Percentiles rank a stretch among this genome's conserved stretches.
These are phyloP conservation scores for Coilia nasus DNA, from an alignment of 2,797 vertebrate genomes.

Conservation along the genomic window DNA sequence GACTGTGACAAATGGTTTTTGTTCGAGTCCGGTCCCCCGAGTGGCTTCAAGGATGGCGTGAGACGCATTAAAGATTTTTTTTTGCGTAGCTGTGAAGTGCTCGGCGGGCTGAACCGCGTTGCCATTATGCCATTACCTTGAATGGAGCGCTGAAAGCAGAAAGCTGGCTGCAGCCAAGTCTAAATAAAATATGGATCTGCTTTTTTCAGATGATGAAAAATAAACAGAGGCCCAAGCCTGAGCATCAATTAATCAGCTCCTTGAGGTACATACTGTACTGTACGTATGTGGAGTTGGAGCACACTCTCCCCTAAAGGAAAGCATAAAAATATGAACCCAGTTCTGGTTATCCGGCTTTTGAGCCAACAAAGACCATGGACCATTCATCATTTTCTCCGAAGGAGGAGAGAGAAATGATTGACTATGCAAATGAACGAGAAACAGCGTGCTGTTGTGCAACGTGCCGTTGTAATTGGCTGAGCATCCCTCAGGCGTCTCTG, in stretches of 20 bases:
- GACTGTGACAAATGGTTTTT: not conserved
- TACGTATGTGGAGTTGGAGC: not conserved
- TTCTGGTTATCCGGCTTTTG: not conserved
- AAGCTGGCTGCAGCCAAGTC: not conserved
- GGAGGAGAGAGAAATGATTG: conserved; percentile 5
- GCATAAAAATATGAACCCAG: not conserved
- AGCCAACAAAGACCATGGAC: not conserved
- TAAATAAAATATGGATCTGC: not conserved
- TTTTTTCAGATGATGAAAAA: conserved; percentile 1
- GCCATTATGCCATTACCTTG: conserved; percentile 4
- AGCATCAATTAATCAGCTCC: conserved; percentile 3
- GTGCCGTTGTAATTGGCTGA: not conserved
- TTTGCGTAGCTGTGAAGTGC: not conserved
- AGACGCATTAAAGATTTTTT: not conserved
- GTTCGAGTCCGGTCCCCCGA: not conserved
- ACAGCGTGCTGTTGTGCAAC: not conserved
- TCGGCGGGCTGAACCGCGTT: not conserved
- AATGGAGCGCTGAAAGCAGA: not conserved
- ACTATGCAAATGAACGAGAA: not conserved
- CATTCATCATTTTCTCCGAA: not conserved
- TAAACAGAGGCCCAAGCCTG: not conserved
- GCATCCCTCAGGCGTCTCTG: not conserved
- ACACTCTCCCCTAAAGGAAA: too few species aligned
- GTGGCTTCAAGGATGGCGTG: not conserved
- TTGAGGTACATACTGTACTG: not conserved